Percentiles rank a stretch among this genome's conserved stretches.
phyloP scores from a whole-genome alignment of 1,140 invertebrate species.

The Aphelinus certus region DNA sequence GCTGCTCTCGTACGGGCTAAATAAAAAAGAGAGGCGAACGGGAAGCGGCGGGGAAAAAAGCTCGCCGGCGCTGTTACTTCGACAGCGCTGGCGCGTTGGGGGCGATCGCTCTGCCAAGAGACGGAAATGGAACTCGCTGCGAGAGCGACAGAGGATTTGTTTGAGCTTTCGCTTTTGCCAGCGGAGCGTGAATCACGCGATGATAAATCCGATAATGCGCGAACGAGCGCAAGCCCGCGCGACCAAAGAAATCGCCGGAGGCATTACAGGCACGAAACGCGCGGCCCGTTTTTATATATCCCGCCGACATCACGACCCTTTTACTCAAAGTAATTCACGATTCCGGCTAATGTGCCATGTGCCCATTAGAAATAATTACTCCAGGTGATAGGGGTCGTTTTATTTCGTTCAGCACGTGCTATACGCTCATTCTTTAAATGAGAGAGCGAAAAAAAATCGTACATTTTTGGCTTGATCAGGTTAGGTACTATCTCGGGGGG shows the following conservation, averaged over 20 bases:
- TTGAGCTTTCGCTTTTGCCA: not conserved
- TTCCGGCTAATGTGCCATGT: too few relatives aligned
- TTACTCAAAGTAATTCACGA: too few relatives aligned
- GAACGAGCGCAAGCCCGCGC: not conserved
- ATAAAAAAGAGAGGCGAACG: slow-evolving; percentile 45
- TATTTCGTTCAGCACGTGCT: too few relatives aligned
- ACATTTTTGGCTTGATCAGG: too few relatives aligned
- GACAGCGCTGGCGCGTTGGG: not conserved
- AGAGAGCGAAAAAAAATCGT: too few relatives aligned
- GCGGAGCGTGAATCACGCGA: not conserved
- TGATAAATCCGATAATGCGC: not conserved
- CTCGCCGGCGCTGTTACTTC: slow-evolving; percentile 7
- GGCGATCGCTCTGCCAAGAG: not conserved
- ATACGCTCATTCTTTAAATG: too few relatives aligned
- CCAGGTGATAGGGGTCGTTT: too few relatives aligned
- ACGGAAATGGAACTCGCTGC: not conserved
- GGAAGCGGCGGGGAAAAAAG: slow-evolving; percentile 33
- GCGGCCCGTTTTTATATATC: too few relatives aligned
- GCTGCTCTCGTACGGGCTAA: slow-evolving; percentile 39
- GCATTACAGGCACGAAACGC: too few relatives aligned
- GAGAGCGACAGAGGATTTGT: not conserved
- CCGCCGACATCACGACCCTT: too few relatives aligned
- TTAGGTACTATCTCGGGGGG: too few relatives aligned
- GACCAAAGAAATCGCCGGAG: not conserved
- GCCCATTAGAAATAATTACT: too few relatives aligned